These are phyloP conservation scores for Cherax destructor DNA, from an alignment of 1,140 invertebrate genomes.

Conservation along the genomic window DNA sequence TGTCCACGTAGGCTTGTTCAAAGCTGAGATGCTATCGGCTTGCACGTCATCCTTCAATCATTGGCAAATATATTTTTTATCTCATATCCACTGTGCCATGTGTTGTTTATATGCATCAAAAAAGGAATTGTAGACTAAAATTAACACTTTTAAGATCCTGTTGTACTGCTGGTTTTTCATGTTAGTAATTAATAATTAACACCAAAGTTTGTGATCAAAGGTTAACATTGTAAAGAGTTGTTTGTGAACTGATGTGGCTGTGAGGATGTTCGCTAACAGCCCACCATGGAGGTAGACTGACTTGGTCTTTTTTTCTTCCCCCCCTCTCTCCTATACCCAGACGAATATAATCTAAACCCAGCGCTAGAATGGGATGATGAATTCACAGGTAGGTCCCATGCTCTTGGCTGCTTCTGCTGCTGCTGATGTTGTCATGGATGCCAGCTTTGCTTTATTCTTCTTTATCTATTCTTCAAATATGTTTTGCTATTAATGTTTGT, in stretches of 20 bases:
- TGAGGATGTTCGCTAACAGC: conserved; percentile 60
- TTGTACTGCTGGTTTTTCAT: conserved; percentile 47
- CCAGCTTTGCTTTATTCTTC: conserved; percentile 12
- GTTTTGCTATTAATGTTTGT: conserved; percentile 14
- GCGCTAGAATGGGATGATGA: conserved; percentile 99
- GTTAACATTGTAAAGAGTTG: conserved; percentile 11
- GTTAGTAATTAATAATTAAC: conserved; percentile 47
- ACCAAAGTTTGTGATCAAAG: conserved; percentile 39
- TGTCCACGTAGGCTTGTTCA: conserved; percentile 32
- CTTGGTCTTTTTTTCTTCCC: conserved; percentile 54
- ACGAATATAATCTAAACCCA: conserved; percentile 99
- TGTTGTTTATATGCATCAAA: conserved; percentile 35
- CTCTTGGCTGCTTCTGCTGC: conserved; percentile 42
- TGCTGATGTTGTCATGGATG: neutral
- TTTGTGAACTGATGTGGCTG: conserved; percentile 62
- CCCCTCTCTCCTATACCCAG: conserved; percentile 81
- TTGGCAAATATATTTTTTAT: conserved; percentile 36
- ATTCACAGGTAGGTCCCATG: conserved; percentile 94
- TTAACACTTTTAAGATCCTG: conserved; percentile 38
- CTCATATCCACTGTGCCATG: conserved; percentile 23
- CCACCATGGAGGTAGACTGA: conserved; percentile 61
- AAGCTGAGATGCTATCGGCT: conserved; percentile 21
- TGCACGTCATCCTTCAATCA: conserved; percentile 21
- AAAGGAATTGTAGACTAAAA: conserved; percentile 43
- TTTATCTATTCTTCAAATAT: neutral